Base-by-base conservation (phyloP, 2,888 invertebrate species). In the Drosophila neonasuta region DNA sequence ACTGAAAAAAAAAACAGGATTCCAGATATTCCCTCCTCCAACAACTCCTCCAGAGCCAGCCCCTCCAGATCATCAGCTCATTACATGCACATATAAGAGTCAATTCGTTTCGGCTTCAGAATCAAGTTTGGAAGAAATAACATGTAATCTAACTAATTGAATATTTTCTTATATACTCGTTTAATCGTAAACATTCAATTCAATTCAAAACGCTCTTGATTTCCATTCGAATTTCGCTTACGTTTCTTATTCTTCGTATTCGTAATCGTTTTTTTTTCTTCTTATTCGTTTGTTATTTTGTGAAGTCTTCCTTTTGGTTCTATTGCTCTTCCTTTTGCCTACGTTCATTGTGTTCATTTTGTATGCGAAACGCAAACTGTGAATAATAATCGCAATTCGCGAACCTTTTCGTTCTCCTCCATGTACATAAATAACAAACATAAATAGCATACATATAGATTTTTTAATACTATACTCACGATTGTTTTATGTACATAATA, bases 11-110 rank as follows among this genome's bases (percentile, higher is more conserved):
- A 56, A 80, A 85, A 59, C 89, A 95, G 95, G 95, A 88, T 95
- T 96, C 91, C 95, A 95, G 91, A 96, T 95, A 70, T 96, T 95
- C 91, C 96, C 96, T 74, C 95, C 95, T 68, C 95, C 96, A 57
- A 95, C 95, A 84, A 96, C 96, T 72, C 96, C 96, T 51, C 96
- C 96, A 41, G 96, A 96, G 90, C 96, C 96, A 49, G 96, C 96
- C 64, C 96, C 96, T 52, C 96, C 96, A 63, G 96, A 96, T 90
- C 95, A 95, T 90, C 92, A 93, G 86, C 93, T 93, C 92, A 93
- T 93, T 79, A 91, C 90, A 77, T 92, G 91, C 86, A 90, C 91
- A 82, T 90, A 90, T 88, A 90, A 91, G 89, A 90, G 92, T 83
- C 91, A 92, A 88, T 91, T 92, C 75, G 92, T 92, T 79, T 92